Evolutionary conservation across 1,140 invertebrate species (phyloP).

Genomic region (Tribolium castaneum): DNA sequence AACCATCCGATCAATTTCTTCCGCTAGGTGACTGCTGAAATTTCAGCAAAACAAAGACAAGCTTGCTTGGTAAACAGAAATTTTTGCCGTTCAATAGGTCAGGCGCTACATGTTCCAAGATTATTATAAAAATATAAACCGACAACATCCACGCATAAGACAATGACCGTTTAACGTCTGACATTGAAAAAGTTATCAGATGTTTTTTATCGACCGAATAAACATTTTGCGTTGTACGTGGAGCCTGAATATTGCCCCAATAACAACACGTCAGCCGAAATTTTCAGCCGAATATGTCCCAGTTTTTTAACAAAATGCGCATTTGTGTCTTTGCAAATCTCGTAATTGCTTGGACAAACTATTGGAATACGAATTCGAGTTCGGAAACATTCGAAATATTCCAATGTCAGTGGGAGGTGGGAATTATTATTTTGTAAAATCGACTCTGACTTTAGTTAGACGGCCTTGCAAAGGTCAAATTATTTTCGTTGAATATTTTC

Average conservation of each 20-base stretch:
- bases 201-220: conserved; percentile 12
- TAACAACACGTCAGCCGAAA: not conserved
- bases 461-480: conserved; percentile 41
- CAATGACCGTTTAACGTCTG: conserved; percentile 34
- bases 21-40: not conserved
- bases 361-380: not conserved
- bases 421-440: conserved; percentile 25
- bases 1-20: not conserved
- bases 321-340: not conserved
- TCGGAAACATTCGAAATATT: conserved; percentile 24
- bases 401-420: not conserved
- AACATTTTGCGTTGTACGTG: conserved; percentile 24
- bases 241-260: not conserved
- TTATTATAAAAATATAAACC: conserved; percentile 26
- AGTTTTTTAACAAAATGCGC: not conserved
- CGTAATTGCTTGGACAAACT: not conserved
- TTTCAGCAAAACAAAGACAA: not conserved
- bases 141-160: conserved; percentile 23
- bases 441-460: conserved; percentile 40
- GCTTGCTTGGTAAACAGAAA: not conserved
- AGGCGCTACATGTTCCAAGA: conserved; percentile 6
- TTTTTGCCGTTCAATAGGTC: conserved; percentile 20
- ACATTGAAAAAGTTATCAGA: conserved; percentile 30
- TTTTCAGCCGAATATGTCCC: not conserved
- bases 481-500: conserved; percentile 37